Evolutionary conservation across 2,888 invertebrate species (phyloP).

Genomic region (Trachelus troglodyta): DNA sequence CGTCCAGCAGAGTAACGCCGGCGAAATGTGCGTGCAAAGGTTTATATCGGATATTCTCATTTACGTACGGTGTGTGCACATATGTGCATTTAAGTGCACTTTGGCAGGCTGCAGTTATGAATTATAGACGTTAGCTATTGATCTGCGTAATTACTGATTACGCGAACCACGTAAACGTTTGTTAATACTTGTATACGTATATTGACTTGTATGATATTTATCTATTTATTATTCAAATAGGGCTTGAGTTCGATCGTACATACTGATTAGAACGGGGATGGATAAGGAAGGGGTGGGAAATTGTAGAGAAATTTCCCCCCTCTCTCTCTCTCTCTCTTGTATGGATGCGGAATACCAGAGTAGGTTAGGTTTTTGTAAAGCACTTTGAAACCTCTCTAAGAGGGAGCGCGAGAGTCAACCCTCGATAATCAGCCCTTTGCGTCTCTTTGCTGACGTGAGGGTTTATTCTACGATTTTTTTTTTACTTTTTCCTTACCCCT

Average conservation of each 20-base stretch:
- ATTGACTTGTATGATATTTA: not conserved
- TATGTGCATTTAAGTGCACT: not conserved
- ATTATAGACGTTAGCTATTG: not conserved
- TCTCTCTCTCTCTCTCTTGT: not conserved
- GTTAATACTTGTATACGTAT: not conserved
- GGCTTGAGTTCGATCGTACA: not conserved
- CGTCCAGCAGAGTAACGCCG: not conserved
- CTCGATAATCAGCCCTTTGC: conserved; percentile 2
- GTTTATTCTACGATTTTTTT: conserved; percentile 1
- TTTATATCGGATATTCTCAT: not conserved
- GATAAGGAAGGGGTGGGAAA: not conserved
- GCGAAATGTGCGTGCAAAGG: not conserved
- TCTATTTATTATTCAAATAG: not conserved
- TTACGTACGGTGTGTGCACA: not conserved
- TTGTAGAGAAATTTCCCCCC: not conserved
- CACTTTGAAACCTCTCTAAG: not conserved
- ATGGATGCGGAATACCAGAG: not conserved
- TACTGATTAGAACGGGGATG: not conserved
- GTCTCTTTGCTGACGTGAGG: conserved; percentile 2
- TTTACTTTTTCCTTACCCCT: not conserved
- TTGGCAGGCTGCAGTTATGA: not conserved
- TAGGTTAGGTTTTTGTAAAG: not conserved
- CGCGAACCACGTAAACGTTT: not conserved
- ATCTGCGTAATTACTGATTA: not conserved
- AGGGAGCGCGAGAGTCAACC: not conserved